These are phyloP conservation scores for Andricus curvator DNA, from an alignment of 2,888 invertebrate genomes.

Conservation along the genomic window DNA sequence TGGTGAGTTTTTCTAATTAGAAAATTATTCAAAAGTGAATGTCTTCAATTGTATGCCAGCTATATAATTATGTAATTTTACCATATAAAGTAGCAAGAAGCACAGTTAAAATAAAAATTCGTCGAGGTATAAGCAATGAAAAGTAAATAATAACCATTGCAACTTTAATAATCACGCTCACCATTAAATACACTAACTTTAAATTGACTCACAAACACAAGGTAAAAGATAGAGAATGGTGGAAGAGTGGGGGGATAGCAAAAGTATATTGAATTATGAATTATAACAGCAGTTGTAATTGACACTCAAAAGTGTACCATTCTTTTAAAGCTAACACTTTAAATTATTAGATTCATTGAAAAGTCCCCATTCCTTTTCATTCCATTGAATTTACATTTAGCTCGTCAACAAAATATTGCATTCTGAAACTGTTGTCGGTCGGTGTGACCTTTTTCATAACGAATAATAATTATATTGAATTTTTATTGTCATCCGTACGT, in stretches of 20 bases:
- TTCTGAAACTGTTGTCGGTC: neutral
- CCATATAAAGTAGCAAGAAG: neutral
- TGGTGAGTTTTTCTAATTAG: neutral
- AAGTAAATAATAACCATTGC: neutral
- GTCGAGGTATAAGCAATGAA: neutral
- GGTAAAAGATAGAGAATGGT: neutral
- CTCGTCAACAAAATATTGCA: neutral
- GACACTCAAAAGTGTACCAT: neutral
- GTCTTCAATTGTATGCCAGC: neutral
- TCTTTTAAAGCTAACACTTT: neutral
- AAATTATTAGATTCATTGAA: slow-evolving; percentile 12
- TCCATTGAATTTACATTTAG: neutral
- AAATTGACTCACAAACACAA: neutral
- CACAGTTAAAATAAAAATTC: neutral
- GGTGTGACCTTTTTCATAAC: neutral
- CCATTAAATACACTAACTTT: neutral
- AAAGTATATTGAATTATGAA: neutral
- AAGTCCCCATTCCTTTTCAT: neutral
- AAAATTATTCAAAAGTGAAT: neutral
- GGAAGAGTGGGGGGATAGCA: slow-evolving; percentile 16
- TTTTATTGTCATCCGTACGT: neutral
- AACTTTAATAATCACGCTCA: neutral
- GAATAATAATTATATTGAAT: neutral
- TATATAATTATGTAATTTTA: neutral
- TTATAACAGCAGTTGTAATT: neutral